Percentiles rank a stretch among this genome's conserved stretches.
Evolutionary conservation across 2,797 vertebrate species (phyloP).

Genomic region (Eulemur coronatus): DNA sequence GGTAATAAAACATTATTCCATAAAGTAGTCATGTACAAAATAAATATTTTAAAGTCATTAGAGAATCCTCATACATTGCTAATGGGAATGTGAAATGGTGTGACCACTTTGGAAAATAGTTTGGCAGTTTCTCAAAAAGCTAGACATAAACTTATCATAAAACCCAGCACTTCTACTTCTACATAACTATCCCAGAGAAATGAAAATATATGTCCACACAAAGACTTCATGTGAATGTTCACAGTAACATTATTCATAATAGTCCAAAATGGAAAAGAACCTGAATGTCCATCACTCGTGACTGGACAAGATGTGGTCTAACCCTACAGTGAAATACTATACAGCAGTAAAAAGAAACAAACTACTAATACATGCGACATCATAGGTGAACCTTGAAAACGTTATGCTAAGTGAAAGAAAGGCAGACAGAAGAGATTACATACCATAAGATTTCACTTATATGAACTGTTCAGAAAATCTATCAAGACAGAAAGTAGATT

Average conservation of each 20-base stretch:
- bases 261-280: not conserved
- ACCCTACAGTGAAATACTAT: not conserved
- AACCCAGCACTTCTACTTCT: not conserved
- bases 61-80: not conserved
- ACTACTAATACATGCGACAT: not conserved
- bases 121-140: conserved; percentile 20
- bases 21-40: conserved; percentile 19
- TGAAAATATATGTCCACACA: not conserved
- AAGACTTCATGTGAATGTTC: not conserved
- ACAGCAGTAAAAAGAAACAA: not conserved
- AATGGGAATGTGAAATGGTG: not conserved
- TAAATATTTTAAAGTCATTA: conserved; percentile 22
- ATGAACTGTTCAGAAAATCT: not conserved
- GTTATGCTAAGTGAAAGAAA: not conserved
- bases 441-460: not conserved
- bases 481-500: not conserved
- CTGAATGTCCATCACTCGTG: not conserved
- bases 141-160: not conserved
- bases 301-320: not conserved
- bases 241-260: not conserved
- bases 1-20: not conserved
- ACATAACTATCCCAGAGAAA: not conserved
- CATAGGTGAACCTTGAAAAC: not conserved
- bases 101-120: not conserved
- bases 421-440: not conserved